A percentile compares a stretch with the other conserved stretches of the same genome.
Evolutionary conservation across 2,888 invertebrate genomes (phyloP).

Genomic region (Tuta absoluta): DNA sequence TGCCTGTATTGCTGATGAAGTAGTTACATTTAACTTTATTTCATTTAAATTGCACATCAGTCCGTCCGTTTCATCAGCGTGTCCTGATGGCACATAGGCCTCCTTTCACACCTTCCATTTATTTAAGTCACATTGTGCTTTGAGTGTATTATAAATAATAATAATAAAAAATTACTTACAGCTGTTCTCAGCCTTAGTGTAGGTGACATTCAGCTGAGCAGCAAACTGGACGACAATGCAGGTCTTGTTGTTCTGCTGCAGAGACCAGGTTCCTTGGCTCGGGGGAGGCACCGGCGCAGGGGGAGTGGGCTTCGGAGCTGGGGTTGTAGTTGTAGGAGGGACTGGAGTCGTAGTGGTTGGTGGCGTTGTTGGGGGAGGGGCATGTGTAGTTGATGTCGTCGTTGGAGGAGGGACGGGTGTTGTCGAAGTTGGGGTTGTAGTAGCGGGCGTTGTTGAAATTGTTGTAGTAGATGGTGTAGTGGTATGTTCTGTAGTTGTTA

Average conservation of each 20-base stretch:
- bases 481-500: conserved; percentile 41
- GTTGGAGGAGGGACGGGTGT: conserved; percentile 30
- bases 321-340: conserved; percentile 43
- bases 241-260: conserved; percentile 68
- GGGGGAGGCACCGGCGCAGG: conserved; percentile 55
- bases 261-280: conserved; percentile 59
- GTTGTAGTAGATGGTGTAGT: conserved; percentile 48
- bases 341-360: conserved; percentile 70
- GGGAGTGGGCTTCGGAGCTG: conserved; percentile 46
- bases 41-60: no score
- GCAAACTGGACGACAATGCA: conserved; percentile 86
- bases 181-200: conserved; percentile 50
- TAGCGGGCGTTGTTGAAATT: conserved; percentile 38
- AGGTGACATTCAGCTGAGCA: conserved; percentile 83
- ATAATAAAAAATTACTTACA: conserved; percentile 21
- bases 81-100: no score
- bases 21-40: no score
- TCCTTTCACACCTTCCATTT: no score
- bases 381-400: conserved; percentile 40
- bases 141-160: neutral
- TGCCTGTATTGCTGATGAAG: no score
- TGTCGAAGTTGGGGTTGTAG: conserved; percentile 36
- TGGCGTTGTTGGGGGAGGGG: conserved; percentile 65
- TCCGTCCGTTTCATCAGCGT: no score
- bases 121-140: neutral